A percentile compares a stretch with the other conserved stretches of the same genome.
These are phyloP conservation scores for Tragelaphus buxtoni DNA, from an alignment of 2,113 vertebrate species.

Conservation along the genomic window DNA sequence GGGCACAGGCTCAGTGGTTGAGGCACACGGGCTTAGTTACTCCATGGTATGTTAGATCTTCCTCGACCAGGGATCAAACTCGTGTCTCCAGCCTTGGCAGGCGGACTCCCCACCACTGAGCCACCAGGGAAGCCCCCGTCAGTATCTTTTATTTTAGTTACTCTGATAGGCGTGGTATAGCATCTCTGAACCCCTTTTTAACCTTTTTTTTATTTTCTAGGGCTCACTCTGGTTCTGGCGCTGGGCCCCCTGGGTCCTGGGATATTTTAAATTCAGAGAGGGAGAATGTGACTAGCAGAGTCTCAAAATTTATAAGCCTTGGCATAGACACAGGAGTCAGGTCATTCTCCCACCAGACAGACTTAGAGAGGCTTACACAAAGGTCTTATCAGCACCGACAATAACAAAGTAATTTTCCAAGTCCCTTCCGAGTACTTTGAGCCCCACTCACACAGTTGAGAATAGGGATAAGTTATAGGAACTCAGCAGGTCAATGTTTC, in stretches of 20 bases:
- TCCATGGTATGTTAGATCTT: background rate
- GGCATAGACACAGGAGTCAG: rapidly evolving
- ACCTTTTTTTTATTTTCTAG: background rate
- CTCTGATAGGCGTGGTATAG: background rate
- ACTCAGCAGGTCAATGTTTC: background rate
- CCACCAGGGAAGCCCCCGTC: background rate
- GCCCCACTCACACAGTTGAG: background rate
- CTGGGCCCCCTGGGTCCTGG: too few relatives aligned
- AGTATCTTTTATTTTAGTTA: background rate
- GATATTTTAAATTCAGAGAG: background rate
- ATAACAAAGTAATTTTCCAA: background rate
- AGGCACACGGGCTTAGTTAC: background rate
- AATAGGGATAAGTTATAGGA: background rate
- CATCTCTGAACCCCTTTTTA: background rate
- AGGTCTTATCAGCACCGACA: background rate
- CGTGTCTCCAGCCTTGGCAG: background rate
- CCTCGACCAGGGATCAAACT: background rate
- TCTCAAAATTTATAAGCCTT: background rate
- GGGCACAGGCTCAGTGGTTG: background rate
- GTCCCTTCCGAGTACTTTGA: background rate
- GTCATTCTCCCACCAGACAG: background rate
- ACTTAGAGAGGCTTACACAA: background rate
- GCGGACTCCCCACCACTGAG: background rate
- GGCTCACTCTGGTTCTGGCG: background rate
- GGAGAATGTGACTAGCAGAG: background rate